Percentiles rank a stretch among this genome's conserved stretches.
These are phyloP conservation scores for Papilio polyxenes DNA, from an alignment of 1,140 invertebrate species.

Conservation along the genomic window DNA sequence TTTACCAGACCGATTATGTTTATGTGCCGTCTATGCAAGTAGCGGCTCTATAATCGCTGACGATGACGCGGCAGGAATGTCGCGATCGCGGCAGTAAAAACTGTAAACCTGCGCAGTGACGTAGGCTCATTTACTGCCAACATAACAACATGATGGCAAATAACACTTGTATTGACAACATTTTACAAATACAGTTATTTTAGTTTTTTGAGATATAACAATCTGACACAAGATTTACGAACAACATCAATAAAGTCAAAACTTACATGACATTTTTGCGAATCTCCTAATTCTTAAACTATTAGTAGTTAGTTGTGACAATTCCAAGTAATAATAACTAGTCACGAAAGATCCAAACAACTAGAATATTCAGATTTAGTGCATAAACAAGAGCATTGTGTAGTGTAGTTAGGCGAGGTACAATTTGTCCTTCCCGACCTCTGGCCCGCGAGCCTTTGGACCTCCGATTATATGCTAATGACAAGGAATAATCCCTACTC, in stretches of 20 bases:
- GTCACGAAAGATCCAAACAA: neutral
- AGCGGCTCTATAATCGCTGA: conserved; percentile 50
- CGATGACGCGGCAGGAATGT: conserved; percentile 46
- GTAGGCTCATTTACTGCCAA: conserved; percentile 20
- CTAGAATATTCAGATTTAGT: neutral
- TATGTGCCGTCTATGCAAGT: neutral
- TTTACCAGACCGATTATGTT: neutral
- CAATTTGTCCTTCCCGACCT: conserved; percentile 47
- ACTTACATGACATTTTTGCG: too few species aligned
- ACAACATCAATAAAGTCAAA: too few species aligned
- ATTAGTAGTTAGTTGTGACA: too few species aligned
- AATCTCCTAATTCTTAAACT: too few species aligned
- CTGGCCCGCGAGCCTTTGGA: conserved; percentile 50
- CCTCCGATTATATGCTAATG: conserved; percentile 71
- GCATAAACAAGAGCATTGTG: conserved; percentile 36
- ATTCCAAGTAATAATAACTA: neutral
- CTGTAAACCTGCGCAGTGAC: conserved; percentile 57
- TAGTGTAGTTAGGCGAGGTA: conserved; percentile 54
- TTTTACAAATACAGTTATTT: conserved; percentile 3
- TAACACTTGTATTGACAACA: neutral
- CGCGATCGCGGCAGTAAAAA: conserved; percentile 43
- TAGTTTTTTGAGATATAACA: neutral
- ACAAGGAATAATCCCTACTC: conserved; percentile 50
- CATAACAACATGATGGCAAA: neutral
- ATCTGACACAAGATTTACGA: too few species aligned